Percentiles rank a stretch among this genome's conserved stretches.
These are phyloP conservation scores for Callorhinus ursinus DNA, from an alignment of 2,113 vertebrate species.

Conservation along the genomic window DNA sequence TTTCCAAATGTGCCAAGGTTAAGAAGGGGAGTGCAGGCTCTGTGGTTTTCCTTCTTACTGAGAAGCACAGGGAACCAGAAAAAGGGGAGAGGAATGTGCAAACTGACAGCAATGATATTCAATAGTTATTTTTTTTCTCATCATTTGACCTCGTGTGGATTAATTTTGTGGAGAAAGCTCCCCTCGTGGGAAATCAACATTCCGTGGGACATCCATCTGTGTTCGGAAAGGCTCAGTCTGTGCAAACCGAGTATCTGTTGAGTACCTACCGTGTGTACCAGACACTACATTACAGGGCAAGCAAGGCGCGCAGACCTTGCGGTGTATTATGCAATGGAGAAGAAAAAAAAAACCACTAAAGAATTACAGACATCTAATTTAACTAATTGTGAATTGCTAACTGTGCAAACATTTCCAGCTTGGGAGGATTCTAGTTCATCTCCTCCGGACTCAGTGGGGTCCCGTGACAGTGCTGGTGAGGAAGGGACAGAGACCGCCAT, in stretches of 20 bases:
- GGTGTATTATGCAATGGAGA: neutral
- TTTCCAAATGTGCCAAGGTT: neutral
- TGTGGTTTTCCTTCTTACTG: neutral
- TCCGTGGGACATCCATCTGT: neutral
- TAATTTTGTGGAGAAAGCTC: neutral
- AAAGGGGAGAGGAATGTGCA: neutral
- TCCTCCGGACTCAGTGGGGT: neutral
- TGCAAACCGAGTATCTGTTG: neutral
- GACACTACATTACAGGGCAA: neutral
- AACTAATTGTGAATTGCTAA: neutral
- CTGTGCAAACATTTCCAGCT: neutral
- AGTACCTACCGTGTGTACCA: neutral
- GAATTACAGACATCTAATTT: neutral
- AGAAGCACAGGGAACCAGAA: neutral
- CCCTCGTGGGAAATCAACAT: neutral
- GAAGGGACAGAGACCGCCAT: neutral
- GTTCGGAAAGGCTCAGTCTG: neutral
- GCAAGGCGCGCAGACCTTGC: neutral
- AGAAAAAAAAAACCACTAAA: neutral
- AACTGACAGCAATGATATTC: neutral
- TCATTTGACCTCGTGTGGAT: neutral
- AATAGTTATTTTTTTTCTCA: neutral
- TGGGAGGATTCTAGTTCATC: neutral
- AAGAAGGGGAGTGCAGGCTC: neutral
- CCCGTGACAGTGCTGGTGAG: neutral